These are phyloP conservation scores for Lagopus muta DNA, from an alignment of 2,113 vertebrate species.

Conservation along the genomic window DNA sequence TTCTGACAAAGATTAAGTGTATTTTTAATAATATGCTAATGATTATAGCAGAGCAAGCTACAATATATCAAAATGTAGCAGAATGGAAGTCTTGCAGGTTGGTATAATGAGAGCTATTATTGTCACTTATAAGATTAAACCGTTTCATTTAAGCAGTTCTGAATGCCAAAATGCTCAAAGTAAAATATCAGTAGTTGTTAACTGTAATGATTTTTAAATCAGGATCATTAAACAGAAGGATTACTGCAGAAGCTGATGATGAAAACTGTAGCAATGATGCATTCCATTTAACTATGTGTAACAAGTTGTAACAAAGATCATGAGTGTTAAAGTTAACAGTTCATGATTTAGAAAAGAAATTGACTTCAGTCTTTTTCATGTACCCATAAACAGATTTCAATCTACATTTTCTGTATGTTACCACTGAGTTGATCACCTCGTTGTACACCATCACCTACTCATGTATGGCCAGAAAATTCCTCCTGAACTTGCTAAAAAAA, in stretches of 20 bases:
- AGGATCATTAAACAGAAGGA: constrained; percentile 73
- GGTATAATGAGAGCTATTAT: constrained; percentile 66
- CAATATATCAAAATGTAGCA: constrained; percentile 46
- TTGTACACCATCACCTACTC: neutral
- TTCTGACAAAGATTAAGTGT: constrained; percentile 23
- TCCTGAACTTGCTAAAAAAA: neutral
- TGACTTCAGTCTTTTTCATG: constrained; percentile 36
- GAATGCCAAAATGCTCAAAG: constrained; percentile 64
- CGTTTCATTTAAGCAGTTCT: constrained; percentile 70
- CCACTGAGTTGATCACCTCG: neutral
- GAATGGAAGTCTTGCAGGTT: constrained; percentile 59
- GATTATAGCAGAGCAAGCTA: neutral
- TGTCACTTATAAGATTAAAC: constrained; percentile 69
- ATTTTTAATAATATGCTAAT: constrained; percentile 53
- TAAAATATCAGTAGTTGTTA: constrained; percentile 73
- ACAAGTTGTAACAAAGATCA: neutral
- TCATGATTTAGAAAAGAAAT: constrained; percentile 60
- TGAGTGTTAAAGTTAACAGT: constrained; percentile 46
- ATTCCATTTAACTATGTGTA: constrained; percentile 12
- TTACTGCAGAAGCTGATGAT: constrained; percentile 60
- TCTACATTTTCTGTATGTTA: neutral
- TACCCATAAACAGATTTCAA: neutral
- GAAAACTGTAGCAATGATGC: constrained; percentile 39
- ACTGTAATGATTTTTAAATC: constrained; percentile 74
- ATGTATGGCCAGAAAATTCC: neutral